Percentiles rank a stretch among this genome's conserved stretches.
Evolutionary conservation across 1,140 invertebrate genomes (phyloP).

Genomic region (Euschistus heros): DNA sequence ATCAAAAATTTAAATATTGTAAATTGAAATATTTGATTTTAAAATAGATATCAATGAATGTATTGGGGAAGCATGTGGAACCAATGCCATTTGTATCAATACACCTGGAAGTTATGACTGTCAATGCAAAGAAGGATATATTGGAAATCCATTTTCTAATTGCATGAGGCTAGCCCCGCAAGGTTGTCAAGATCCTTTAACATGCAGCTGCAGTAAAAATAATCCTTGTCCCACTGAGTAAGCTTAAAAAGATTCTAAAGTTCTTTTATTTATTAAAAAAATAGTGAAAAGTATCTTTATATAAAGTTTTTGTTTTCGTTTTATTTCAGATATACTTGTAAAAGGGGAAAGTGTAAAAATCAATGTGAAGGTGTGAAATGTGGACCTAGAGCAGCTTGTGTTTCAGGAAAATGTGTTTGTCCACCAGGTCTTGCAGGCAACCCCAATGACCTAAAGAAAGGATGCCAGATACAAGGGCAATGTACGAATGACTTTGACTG

Average conservation of each 20-base stretch:
- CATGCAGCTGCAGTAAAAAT: conserved; percentile 56
- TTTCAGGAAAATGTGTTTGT: conserved; percentile 67
- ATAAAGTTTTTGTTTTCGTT: conserved; percentile 20
- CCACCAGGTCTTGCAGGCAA: conserved; percentile 67
- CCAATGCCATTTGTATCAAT: conserved; percentile 79
- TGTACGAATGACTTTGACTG: conserved; percentile 72
- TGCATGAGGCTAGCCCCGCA: conserved; percentile 56
- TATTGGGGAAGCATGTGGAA: conserved; percentile 63
- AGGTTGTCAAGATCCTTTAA: conserved; percentile 52
- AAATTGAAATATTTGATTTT: background rate
- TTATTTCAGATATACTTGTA: conserved; percentile 46
- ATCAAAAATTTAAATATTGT: background rate
- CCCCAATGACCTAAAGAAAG: conserved; percentile 53
- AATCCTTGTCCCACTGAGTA: conserved; percentile 58
- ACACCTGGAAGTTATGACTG: conserved; percentile 78
- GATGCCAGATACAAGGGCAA: conserved; percentile 58
- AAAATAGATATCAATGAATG: conserved; percentile 69
- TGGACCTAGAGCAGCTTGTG: conserved; percentile 69
- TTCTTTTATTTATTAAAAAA: conserved; percentile 4
- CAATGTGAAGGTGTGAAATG: conserved; percentile 61
- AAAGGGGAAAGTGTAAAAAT: conserved; percentile 56
- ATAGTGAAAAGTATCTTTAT: conserved; percentile 1
- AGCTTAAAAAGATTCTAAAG: conserved; percentile 9
- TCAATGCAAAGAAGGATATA: conserved; percentile 64
- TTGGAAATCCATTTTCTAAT: conserved; percentile 73